A percentile compares a stretch with the other conserved stretches of the same genome.
Conservation (phyloP, 2,113 vertebrate species). For the Rana temporaria region DNA sequence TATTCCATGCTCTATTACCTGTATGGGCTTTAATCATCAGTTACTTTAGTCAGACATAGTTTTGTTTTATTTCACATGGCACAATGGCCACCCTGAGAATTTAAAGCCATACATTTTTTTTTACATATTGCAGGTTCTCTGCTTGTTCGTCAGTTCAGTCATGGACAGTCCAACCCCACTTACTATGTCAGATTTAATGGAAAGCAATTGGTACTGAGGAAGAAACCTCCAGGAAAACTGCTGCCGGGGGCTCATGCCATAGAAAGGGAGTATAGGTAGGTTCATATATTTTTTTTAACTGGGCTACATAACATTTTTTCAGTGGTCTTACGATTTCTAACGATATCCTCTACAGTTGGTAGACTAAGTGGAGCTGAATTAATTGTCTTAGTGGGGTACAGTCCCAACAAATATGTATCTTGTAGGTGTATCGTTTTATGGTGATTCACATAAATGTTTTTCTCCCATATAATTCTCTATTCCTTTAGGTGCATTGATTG, state of each 20-base stretch:
- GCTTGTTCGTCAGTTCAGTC: slow-evolving; percentile 72
- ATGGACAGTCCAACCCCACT: slow-evolving; percentile 65
- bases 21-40: neutral
- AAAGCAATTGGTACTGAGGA: slow-evolving; percentile 75
- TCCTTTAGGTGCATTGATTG: too few species aligned
- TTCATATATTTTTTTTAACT: neutral
- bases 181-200: slow-evolving; percentile 68
- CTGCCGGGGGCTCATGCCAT: slow-evolving; percentile 64
- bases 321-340: too few species aligned
- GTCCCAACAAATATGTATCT: too few species aligned
- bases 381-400: too few species aligned
- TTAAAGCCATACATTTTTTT: slow-evolving; percentile 18
- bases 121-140: slow-evolving; percentile 64
- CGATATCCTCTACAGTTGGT: too few species aligned
- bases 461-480: too few species aligned
- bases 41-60: neutral
- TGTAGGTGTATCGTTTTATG: too few species aligned
- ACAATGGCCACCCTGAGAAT: neutral
- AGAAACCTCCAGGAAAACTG: slow-evolving; percentile 66
- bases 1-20: too few species aligned
- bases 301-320: too few species aligned
- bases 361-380: too few species aligned
- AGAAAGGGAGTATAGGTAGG: slow-evolving; percentile 78
- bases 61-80: neutral
- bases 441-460: too few species aligned